Percentiles rank a stretch among this genome's conserved stretches.
phyloP scores from a whole-genome alignment of 2,888 invertebrate genomes.

The Nomada lathburiana region DNA sequence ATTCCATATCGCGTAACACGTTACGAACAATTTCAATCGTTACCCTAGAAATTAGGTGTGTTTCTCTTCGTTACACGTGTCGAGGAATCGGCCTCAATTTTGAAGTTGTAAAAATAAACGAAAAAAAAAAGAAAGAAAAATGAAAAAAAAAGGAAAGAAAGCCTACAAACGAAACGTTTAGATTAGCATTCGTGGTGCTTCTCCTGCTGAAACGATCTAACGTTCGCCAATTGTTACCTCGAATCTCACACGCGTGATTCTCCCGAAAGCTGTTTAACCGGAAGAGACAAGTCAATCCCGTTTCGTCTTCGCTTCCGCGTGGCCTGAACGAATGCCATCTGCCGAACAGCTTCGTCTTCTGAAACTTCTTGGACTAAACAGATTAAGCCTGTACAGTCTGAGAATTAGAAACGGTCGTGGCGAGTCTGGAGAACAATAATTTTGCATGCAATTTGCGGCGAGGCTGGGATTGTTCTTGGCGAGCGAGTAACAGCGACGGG shows the following conservation, averaged over 20 bases:
- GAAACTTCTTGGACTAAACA: not conserved
- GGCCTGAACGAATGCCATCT: not conserved
- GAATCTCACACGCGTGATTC: slow-evolving; percentile 32
- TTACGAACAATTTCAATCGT: no score
- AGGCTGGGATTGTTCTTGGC: not conserved
- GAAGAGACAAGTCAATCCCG: not conserved
- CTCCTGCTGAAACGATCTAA: slow-evolving; percentile 30
- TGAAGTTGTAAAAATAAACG: not conserved
- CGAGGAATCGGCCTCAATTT: not conserved
- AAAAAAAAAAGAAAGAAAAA: not conserved
- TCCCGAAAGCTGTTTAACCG: slow-evolving; percentile 23
- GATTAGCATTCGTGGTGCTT: slow-evolving; percentile 42
- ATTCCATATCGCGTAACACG: no score
- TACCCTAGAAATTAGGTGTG: not conserved
- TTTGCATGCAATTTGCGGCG: not conserved
- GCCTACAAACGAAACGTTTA: slow-evolving; percentile 17
- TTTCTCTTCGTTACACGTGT: not conserved
- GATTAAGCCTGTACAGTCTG: not conserved
- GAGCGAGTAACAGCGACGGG: not conserved
- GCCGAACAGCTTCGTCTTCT: not conserved
- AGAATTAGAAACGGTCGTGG: not conserved
- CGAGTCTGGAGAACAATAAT: not conserved
- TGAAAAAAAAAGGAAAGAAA: not conserved
- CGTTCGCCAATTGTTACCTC: slow-evolving; percentile 13
- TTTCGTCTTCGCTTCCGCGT: not conserved